Conservation (phyloP, 2,113 vertebrate genomes). For the Oncorhynchus gorbuscha region DNA sequence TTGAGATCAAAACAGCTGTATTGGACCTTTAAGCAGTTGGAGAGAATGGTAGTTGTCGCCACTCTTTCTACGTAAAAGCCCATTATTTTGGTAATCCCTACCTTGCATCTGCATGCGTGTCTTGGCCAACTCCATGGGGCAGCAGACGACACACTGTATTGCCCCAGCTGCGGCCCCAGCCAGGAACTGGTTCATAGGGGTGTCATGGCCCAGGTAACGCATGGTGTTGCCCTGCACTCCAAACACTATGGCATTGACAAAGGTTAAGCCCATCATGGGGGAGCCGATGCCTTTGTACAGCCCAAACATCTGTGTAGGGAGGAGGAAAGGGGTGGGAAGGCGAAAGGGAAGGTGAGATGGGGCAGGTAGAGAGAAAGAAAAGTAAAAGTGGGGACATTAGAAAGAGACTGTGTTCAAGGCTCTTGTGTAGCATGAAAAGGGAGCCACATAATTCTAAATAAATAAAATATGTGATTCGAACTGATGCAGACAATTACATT, state of each 20-base stretch:
- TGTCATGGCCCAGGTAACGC: constrained; percentile 83
- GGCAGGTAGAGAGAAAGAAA: not conserved
- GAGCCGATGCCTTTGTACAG: constrained; percentile 97
- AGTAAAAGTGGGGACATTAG: not conserved
- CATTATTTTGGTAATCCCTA: constrained; percentile 24
- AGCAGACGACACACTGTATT: constrained; percentile 94
- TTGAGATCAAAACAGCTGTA: too few species aligned
- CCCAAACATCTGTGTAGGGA: constrained; percentile 77
- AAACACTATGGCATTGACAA: constrained; percentile 97
- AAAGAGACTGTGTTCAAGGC: not conserved
- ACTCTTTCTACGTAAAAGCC: too few species aligned
- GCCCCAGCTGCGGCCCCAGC: constrained; percentile 88
- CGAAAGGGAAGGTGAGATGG: too few species aligned
- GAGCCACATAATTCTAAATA: not conserved
- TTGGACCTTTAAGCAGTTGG: too few species aligned
- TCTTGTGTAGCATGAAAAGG: not conserved
- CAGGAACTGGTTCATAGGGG: constrained; percentile 90
- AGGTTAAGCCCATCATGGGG: constrained; percentile 97
- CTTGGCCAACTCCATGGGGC: constrained; percentile 97
- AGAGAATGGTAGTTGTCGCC: too few species aligned
- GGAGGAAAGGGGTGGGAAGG: too few species aligned
- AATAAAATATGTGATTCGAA: too few species aligned
- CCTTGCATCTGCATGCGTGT: constrained; percentile 96
- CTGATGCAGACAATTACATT: too few species aligned
- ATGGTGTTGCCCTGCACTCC: constrained; percentile 93